phyloP scores from a whole-genome alignment of 1,140 invertebrate genomes.

The Zaprionus gabonicus region DNA sequence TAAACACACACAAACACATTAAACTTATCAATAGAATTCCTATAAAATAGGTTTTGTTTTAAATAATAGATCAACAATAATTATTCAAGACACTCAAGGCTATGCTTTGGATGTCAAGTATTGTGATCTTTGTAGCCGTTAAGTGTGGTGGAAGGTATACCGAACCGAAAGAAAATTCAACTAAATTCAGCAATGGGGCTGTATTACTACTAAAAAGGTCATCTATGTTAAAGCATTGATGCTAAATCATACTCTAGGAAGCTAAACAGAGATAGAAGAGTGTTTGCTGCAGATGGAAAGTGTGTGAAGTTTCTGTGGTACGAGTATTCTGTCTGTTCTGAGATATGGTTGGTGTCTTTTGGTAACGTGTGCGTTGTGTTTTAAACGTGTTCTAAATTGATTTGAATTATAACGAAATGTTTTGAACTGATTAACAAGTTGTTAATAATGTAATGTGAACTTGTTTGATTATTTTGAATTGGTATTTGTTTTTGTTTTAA shows the following conservation, averaged over 20 bases:
- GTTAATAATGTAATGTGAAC: constrained; percentile 66
- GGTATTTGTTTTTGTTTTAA: constrained; percentile 53
- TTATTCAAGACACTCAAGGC: constrained; percentile 28
- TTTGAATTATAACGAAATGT: constrained; percentile 67
- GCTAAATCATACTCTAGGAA: constrained; percentile 61
- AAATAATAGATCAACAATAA: constrained; percentile 35
- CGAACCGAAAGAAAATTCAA: constrained; percentile 69
- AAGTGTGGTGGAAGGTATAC: constrained; percentile 31
- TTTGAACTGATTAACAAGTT: constrained; percentile 59
- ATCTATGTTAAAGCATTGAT: constrained; percentile 38
- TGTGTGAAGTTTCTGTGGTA: constrained; percentile 18
- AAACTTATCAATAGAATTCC: constrained; percentile 13
- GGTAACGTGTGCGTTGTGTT: constrained; percentile 39
- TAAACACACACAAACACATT: constrained; percentile 17
- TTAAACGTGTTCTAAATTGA: constrained; percentile 23
- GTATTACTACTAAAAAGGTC: constrained; percentile 38
- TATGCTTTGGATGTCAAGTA: constrained; percentile 13
- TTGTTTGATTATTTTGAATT: constrained; percentile 53
- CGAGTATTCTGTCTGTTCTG: constrained; percentile 19
- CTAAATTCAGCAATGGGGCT: constrained; percentile 56
- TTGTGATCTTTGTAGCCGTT: constrained; percentile 28
- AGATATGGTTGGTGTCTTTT: constrained; percentile 20
- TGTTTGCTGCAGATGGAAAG: constrained; percentile 12
- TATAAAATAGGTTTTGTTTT: constrained; percentile 13
- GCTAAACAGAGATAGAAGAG: constrained; percentile 42